phyloP scores from a whole-genome alignment of 1,140 invertebrate genomes.

The Trichonephila clavata region DNA sequence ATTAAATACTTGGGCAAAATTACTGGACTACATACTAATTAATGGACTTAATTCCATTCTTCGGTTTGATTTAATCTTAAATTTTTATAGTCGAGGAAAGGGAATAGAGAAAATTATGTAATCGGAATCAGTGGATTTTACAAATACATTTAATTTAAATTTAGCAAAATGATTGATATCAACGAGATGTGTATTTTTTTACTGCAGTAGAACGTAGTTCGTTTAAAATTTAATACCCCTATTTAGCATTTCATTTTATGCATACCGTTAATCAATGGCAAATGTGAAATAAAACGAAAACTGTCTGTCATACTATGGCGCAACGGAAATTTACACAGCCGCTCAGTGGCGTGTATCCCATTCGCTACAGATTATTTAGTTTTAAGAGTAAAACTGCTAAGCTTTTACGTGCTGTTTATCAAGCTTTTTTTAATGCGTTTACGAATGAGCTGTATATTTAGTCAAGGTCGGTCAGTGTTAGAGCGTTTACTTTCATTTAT shows the following conservation, averaged over 20 bases:
- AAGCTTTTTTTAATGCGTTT: background rate
- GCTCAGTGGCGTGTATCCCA: background rate
- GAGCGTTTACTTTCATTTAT: constrained; percentile 3
- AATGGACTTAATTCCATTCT: too few species aligned
- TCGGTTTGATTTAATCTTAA: too few species aligned
- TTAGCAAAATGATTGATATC: too few species aligned
- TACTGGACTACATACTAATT: too few species aligned
- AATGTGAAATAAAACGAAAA: background rate
- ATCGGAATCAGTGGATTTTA: too few species aligned
- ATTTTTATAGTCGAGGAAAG: too few species aligned
- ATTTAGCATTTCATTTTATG: background rate
- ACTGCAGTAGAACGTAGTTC: background rate
- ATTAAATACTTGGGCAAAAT: too few species aligned
- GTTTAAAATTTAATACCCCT: background rate
- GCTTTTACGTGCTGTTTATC: constrained; percentile 17
- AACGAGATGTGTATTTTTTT: background rate
- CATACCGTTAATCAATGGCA: background rate
- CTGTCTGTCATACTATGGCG: background rate
- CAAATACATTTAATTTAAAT: too few species aligned
- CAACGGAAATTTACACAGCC: constrained; percentile 17
- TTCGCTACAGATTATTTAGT: constrained; percentile 1
- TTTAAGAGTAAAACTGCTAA: constrained; percentile 2
- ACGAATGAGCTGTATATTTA: background rate
- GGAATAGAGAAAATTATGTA: too few species aligned
- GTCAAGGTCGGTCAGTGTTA: constrained; percentile 23